Conservation (phyloP, 2,113 vertebrate genomes). For the Barnardius zonarius region DNA sequence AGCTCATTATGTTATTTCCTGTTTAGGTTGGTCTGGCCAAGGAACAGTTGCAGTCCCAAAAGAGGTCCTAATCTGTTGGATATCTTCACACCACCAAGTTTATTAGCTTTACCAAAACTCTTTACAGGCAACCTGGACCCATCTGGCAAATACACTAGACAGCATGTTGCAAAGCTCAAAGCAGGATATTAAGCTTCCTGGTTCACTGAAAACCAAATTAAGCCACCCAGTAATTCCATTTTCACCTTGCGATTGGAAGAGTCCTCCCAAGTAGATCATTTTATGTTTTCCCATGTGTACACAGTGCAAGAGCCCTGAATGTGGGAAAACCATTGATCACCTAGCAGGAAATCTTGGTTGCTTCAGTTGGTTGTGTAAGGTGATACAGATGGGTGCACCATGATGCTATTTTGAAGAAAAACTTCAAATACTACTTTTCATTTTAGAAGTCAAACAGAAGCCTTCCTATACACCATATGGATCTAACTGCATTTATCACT, state of each 20-base stretch:
- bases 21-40: background rate
- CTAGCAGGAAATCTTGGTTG: background rate
- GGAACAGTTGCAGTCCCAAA: background rate
- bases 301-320: background rate
- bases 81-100: background rate
- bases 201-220: background rate
- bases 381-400: background rate
- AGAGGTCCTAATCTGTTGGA: background rate
- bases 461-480: background rate
- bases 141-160: background rate
- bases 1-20: background rate
- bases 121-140: background rate
- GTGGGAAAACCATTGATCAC: rapidly evolving
- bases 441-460: background rate
- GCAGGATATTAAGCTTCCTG: background rate
- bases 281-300: background rate
- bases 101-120: background rate
- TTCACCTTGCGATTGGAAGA: background rate
- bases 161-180: background rate
- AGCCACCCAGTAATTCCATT: background rate
- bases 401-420: background rate
- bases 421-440: background rate
- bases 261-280: background rate
- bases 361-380: background rate
- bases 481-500: background rate